Evolutionary conservation across 2,797 vertebrate genomes (phyloP).

Genomic region (Myotis planiceps): DNA sequence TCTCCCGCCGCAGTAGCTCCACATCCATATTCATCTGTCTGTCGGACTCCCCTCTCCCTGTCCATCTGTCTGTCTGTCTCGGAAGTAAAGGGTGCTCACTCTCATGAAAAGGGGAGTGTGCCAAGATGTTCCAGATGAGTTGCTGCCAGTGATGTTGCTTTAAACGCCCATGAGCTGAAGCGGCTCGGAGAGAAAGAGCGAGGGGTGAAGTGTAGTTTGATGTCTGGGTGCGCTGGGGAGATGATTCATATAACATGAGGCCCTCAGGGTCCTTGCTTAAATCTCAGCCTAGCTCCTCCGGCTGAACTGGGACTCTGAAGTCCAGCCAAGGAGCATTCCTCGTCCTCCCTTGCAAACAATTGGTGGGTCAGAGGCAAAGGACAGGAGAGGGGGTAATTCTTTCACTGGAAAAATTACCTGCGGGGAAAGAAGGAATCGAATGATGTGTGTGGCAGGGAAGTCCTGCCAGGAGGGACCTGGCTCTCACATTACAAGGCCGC

Average conservation of each 20-base stretch:
- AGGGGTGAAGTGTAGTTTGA: slow-evolving; percentile 38
- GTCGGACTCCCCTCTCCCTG: neutral
- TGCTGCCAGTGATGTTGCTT: slow-evolving; percentile 42
- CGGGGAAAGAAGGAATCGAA: slow-evolving; percentile 43
- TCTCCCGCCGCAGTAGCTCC: neutral
- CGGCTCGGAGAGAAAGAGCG: neutral
- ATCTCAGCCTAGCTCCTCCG: slow-evolving; percentile 11
- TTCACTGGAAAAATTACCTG: slow-evolving; percentile 64
- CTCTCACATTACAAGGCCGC: neutral
- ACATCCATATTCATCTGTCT: slow-evolving; percentile 52
- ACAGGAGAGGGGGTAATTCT: neutral
- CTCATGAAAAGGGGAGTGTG: neutral
- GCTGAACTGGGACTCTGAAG: slow-evolving; percentile 31
- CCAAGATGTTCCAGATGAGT: slow-evolving; percentile 45
- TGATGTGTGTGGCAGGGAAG: slow-evolving; percentile 31
- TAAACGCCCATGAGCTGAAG: slow-evolving; percentile 66
- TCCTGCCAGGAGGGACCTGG: slow-evolving; percentile 3
- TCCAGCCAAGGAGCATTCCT: slow-evolving; percentile 29
- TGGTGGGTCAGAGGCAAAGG: slow-evolving; percentile 43
- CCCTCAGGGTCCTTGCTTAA: slow-evolving; percentile 30
- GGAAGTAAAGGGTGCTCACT: neutral
- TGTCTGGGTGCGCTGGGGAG: neutral
- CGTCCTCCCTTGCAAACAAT: slow-evolving; percentile 15
- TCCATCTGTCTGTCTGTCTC: slow-evolving; percentile 30
- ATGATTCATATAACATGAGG: neutral